Conservation (phyloP, 64 coral and sea anemone species). For the Dendronephthya gigantea region DNA sequence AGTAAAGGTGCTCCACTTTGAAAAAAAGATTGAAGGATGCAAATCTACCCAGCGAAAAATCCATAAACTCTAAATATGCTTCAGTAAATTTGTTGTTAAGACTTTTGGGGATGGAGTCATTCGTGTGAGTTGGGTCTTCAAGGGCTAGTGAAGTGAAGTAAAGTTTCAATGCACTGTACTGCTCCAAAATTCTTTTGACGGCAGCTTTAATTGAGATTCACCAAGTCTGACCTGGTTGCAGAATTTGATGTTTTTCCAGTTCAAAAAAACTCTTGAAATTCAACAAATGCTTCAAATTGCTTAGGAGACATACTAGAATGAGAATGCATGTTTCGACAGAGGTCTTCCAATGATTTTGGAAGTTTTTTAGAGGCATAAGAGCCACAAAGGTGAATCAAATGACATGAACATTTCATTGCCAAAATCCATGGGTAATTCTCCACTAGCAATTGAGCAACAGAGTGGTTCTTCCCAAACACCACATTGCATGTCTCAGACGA, state of each 20-base stretch:
- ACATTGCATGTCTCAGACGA: too few relatives aligned
- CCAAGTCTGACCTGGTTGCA: not conserved
- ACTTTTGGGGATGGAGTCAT: not conserved
- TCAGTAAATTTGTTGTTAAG: not conserved
- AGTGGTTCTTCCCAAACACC: too few relatives aligned
- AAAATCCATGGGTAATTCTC: constrained; percentile 2
- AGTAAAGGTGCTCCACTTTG: not conserved
- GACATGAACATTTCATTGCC: not conserved
- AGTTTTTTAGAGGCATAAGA: too few relatives aligned
- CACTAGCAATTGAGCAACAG: too few relatives aligned
- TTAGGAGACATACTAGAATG: not conserved
- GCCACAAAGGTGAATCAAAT: too few relatives aligned
- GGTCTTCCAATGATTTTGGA: too few relatives aligned
- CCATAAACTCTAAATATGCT: not conserved
- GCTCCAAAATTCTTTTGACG: not conserved
- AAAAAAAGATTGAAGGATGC: not conserved
- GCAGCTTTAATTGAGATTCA: too few relatives aligned
- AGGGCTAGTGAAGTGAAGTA: not conserved
- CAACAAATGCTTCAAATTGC: not conserved
- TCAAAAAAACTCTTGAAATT: too few relatives aligned
- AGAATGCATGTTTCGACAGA: not conserved
- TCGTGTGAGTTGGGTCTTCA: not conserved
- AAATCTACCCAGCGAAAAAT: not conserved
- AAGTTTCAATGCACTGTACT: not conserved
- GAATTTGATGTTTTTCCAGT: not conserved